Evolutionary conservation across 2,113 vertebrate species (phyloP), one percentile per base, ranked within the genome.

Genomic region (Phylloscopus whistleri): DNA sequence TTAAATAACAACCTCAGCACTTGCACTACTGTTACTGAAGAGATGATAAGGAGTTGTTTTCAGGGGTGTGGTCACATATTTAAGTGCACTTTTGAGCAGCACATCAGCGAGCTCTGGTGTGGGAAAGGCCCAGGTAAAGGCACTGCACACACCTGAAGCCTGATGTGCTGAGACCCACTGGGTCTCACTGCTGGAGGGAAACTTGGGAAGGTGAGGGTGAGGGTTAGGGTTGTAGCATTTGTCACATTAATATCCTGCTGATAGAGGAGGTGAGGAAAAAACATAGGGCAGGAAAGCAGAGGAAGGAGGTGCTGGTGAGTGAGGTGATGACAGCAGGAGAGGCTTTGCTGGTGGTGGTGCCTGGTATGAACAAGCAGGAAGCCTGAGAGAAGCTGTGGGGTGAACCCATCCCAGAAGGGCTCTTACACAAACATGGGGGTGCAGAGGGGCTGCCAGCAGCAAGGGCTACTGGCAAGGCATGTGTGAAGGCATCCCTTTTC

Each of bases 401-500:
- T 51, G 70, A 39, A 64, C 7, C 28, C 22, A 41, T 35, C 44
- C 43, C 18, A 2, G 16, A 41, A 72, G 73, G 31, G 26, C 68
- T 67, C 30, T 37, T 43, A 16, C 2, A 48, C 8, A 53, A 70
- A 39, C 4, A 2, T 1, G 0, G 9, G 1, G 3, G 48, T 39
- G 26, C 48, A 72, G 58, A 83, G 62, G 62, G 76, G 27, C 44
- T 90, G 62, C 52, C 44, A 51, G 43, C 62, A 75, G 62, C 0
- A 2, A 62, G 58, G 67, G 27, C 37, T 23, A 16, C 48, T 1
- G 2, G 41, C 12, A 28, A 41, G 78, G 11, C 3, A 0, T 7
- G 4, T 35, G 52, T 59, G 81, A 63, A 83, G 23, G 24, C 0
- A 1, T 63, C 43, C 3, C 76, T 84, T 75, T 43, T 55, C 44